Conservation (phyloP, 2,888 invertebrate species). For the Acrocera orbiculus region DNA sequence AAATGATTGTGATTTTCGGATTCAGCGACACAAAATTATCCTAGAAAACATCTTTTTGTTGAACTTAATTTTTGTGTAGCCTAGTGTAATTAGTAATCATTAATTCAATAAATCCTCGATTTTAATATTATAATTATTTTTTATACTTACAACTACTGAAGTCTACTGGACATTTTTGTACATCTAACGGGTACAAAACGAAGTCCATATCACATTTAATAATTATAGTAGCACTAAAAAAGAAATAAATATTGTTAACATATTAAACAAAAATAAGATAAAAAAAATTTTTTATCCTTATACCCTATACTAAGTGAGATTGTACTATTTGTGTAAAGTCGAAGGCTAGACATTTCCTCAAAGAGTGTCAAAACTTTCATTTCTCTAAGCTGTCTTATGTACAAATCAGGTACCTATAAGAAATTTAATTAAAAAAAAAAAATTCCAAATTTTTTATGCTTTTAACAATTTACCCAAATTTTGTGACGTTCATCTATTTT, state of each 20-base stretch:
- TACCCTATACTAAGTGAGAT: constrained; percentile 47
- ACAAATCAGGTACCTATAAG: constrained; percentile 40
- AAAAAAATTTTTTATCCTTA: not conserved
- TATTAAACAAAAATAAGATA: too few species aligned
- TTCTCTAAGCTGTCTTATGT: constrained; percentile 44
- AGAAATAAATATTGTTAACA: constrained; percentile 9
- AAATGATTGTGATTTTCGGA: too few species aligned
- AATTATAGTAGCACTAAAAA: constrained; percentile 40
- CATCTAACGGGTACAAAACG: constrained; percentile 43
- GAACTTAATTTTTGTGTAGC: too few species aligned
- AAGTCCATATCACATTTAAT: constrained; percentile 50
- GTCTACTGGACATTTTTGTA: constrained; percentile 44
- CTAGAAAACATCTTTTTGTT: too few species aligned
- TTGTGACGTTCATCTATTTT: constrained; percentile 18
- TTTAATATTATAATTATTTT: not conserved
- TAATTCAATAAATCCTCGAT: too few species aligned
- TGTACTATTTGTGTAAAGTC: constrained; percentile 42
- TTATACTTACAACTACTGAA: constrained; percentile 44
- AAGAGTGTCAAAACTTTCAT: constrained; percentile 42
- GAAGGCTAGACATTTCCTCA: constrained; percentile 43
- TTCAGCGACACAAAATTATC: too few species aligned
- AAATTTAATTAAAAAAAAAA: constrained; percentile 1
- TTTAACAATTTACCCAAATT: constrained; percentile 15
- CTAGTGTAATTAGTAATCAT: too few species aligned
- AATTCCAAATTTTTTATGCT: not conserved